Percentiles rank a stretch among this genome's conserved stretches.
Evolutionary conservation across 2,888 invertebrate species (phyloP).

Genomic region (Agrilus mali): DNA sequence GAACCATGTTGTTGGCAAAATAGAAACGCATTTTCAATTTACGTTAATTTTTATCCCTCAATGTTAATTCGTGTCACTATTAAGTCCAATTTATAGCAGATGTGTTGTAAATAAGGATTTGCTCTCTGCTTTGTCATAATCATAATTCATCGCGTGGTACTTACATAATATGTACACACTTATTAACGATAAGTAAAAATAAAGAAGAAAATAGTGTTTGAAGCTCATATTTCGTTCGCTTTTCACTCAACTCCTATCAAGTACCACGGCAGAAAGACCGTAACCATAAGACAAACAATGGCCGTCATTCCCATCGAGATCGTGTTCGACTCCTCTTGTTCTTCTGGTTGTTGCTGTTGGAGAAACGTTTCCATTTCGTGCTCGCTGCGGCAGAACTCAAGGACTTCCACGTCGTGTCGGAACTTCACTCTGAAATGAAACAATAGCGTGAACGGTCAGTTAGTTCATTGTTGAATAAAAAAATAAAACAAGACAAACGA

Average conservation of each 20-base stretch:
- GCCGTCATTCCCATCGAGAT: conserved; percentile 39
- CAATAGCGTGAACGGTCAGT: conserved; percentile 1
- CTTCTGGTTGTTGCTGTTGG: conserved; percentile 15
- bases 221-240: not conserved
- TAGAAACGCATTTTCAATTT: too few species aligned
- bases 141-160: too few species aligned
- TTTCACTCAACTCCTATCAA: conserved; percentile 28
- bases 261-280: conserved; percentile 40
- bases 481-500: too few species aligned
- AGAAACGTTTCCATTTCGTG: conserved; percentile 29
- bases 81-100: too few species aligned
- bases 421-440: conserved; percentile 37
- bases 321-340: conserved; percentile 12
- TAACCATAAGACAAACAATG: conserved; percentile 37
- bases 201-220: too few species aligned
- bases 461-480: not conserved
- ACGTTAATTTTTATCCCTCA: too few species aligned
- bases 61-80: too few species aligned
- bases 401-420: conserved; percentile 41
- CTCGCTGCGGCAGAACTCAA: conserved; percentile 38
- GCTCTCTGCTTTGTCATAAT: too few species aligned
- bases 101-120: too few species aligned
- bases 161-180: not conserved
- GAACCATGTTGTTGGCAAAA: too few species aligned
- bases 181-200: too few species aligned